A percentile compares a stretch with the other conserved stretches of the same genome.
Conservation (phyloP, 1,140 invertebrate species). For the Acarapis woodi region DNA sequence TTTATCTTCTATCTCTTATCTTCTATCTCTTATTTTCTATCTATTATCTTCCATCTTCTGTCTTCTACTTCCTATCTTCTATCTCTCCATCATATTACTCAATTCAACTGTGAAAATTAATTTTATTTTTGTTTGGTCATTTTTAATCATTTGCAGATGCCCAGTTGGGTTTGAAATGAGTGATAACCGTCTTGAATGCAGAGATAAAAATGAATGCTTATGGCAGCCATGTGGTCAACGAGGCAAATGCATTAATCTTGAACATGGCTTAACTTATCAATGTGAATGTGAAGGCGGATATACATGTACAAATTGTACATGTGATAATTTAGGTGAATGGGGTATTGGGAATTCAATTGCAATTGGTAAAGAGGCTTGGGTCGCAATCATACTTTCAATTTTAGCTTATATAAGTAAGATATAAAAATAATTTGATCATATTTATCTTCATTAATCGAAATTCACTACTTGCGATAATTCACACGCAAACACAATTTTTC, state of each 20-base stretch:
- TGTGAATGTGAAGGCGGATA: conserved; percentile 48
- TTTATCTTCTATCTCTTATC: neutral
- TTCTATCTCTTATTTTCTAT: neutral
- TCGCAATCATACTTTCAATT: conserved; percentile 11
- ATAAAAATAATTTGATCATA: conserved; percentile 6
- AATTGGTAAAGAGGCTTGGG: conserved; percentile 10
- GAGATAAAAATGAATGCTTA: conserved; percentile 73
- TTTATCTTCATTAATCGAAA: too few species aligned
- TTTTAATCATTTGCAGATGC: conserved; percentile 34
- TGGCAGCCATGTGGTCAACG: conserved; percentile 61
- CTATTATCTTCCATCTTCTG: neutral
- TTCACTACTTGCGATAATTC: conserved; percentile 4
- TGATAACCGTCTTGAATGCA: conserved; percentile 56
- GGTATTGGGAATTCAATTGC: conserved; percentile 16
- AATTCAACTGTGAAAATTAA: too few species aligned
- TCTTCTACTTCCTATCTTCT: neutral
- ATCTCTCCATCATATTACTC: conserved; percentile 2
- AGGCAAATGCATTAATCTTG: conserved; percentile 24
- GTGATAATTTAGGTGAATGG: conserved; percentile 15
- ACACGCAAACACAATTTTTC: neutral
- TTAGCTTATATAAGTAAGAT: conserved; percentile 13
- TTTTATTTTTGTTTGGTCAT: neutral
- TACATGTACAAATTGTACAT: conserved; percentile 56
- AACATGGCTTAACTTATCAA: conserved; percentile 18
- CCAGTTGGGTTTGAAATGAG: conserved; percentile 60